A percentile compares a stretch with the other conserved stretches of the same genome.
These are phyloP conservation scores for Melopsittacus undulatus DNA, from an alignment of 2,797 vertebrate species.

Conservation along the genomic window DNA sequence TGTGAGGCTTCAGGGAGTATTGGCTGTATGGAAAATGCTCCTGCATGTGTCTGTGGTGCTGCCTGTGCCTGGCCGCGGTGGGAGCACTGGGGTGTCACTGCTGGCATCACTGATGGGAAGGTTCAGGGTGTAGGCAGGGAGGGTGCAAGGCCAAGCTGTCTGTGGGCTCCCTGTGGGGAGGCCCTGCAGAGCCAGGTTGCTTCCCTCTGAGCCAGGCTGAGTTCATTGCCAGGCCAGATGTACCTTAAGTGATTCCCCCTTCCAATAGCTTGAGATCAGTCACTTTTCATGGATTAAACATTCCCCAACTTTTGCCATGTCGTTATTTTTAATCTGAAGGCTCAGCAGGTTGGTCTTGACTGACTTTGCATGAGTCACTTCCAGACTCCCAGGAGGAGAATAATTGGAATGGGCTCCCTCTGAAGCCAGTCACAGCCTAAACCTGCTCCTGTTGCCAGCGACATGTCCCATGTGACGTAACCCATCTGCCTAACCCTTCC, in stretches of 20 bases:
- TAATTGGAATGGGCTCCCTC: constrained; percentile 25
- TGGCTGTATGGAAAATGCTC: not conserved
- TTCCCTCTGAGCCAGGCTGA: not conserved
- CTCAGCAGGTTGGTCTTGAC: not conserved
- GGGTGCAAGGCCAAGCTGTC: not conserved
- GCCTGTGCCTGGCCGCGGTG: not conserved
- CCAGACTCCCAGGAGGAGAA: not conserved
- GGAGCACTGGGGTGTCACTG: not conserved
- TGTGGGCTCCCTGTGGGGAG: not conserved
- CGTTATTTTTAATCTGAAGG: not conserved
- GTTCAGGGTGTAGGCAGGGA: no score
- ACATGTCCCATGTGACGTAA: not conserved
- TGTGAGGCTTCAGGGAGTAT: not conserved
- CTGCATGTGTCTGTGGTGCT: not conserved
- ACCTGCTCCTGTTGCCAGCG: not conserved
- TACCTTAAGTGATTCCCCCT: not conserved
- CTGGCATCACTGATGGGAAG: not conserved
- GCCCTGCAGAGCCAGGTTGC: accelerated
- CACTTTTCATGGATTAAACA: constrained; percentile 24
- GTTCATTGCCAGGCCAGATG: not conserved
- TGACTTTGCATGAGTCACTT: not conserved
- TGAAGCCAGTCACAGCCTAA: not conserved
- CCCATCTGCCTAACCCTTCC: not conserved
- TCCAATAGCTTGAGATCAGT: not conserved
- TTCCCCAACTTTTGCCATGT: not conserved